Percentiles rank a stretch among this genome's conserved stretches.
phyloP scores from a whole-genome alignment of 2,113 vertebrate species.

The Siniperca knerii region DNA sequence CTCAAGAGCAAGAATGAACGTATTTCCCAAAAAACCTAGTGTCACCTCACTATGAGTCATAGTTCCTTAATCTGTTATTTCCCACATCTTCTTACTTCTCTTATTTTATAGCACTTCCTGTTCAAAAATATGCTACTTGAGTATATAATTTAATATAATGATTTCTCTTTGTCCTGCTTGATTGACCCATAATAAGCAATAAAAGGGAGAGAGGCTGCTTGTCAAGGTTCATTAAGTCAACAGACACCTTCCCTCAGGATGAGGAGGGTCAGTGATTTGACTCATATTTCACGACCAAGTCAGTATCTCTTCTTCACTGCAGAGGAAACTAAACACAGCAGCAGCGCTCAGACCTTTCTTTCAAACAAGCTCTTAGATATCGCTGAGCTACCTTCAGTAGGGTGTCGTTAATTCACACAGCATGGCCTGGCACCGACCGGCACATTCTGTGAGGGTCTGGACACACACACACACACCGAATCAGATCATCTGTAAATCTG shows the following conservation, averaged over 20 bases:
- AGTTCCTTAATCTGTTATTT: slow-evolving; percentile 2
- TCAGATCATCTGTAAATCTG: slow-evolving; percentile 75
- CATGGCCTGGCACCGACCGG: slow-evolving; percentile 46
- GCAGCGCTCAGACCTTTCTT: slow-evolving; percentile 24
- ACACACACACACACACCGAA: slow-evolving; percentile 33
- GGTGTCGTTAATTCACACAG: slow-evolving; percentile 56
- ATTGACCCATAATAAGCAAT: slow-evolving; percentile 57
- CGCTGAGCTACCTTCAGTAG: slow-evolving; percentile 34
- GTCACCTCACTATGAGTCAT: slow-evolving; percentile 2
- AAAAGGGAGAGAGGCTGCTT: slow-evolving; percentile 46
- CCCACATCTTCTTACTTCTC: neutral
- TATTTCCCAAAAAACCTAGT: neutral
- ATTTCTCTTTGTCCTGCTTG: slow-evolving; percentile 23
- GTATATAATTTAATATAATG: neutral
- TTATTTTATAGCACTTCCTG: neutral
- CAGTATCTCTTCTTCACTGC: slow-evolving; percentile 42
- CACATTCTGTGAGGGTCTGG: slow-evolving; percentile 53
- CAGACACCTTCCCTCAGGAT: slow-evolving; percentile 59
- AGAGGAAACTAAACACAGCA: slow-evolving; percentile 16
- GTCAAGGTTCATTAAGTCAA: slow-evolving; percentile 68
- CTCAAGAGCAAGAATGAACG: neutral
- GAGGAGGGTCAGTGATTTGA: slow-evolving; percentile 55
- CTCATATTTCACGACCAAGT: slow-evolving; percentile 64
- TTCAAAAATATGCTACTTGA: neutral
- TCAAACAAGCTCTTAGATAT: slow-evolving; percentile 32